Conservation (phyloP, 2,113 vertebrate species). For the Ictidomys tridecemlineatus region DNA sequence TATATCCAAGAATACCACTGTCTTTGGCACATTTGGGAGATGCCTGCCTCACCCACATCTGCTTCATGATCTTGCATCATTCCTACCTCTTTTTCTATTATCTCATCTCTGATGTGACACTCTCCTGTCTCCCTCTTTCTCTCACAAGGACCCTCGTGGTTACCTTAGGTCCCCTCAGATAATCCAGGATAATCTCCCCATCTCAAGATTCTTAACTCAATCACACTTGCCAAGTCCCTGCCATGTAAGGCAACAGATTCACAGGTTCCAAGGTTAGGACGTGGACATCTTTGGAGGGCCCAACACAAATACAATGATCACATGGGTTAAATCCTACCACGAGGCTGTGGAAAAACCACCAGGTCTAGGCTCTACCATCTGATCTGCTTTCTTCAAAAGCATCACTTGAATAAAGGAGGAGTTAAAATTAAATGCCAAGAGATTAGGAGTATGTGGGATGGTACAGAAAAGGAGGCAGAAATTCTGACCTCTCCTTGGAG, state of each 20-base stretch:
- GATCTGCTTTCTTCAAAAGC: not conserved
- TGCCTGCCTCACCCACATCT: not conserved
- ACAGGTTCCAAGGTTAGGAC: not conserved
- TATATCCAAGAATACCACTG: not conserved
- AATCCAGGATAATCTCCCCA: not conserved
- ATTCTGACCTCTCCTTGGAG: not conserved
- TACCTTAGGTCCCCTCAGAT: not conserved
- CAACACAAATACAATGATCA: not conserved
- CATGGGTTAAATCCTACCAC: not conserved
- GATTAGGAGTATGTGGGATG: not conserved
- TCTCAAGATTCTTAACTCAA: not conserved
- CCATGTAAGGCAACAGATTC: not conserved
- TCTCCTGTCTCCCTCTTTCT: not conserved
- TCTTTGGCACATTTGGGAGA: not conserved
- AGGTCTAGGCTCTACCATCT: not conserved
- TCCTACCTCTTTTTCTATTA: not conserved
- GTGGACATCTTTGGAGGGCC: not conserved
- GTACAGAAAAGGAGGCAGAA: not conserved
- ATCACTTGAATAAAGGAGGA: conserved; percentile 9
- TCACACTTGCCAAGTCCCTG: not conserved
- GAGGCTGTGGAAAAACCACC: not conserved
- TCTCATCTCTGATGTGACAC: not conserved
- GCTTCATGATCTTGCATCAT: too few relatives aligned
- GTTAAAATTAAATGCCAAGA: not conserved
- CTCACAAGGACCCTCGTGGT: not conserved